A percentile compares a stretch with the other conserved stretches of the same genome.
These are phyloP conservation scores for Serilophus lunatus DNA, from an alignment of 2,113 vertebrate genomes.

Conservation along the genomic window DNA sequence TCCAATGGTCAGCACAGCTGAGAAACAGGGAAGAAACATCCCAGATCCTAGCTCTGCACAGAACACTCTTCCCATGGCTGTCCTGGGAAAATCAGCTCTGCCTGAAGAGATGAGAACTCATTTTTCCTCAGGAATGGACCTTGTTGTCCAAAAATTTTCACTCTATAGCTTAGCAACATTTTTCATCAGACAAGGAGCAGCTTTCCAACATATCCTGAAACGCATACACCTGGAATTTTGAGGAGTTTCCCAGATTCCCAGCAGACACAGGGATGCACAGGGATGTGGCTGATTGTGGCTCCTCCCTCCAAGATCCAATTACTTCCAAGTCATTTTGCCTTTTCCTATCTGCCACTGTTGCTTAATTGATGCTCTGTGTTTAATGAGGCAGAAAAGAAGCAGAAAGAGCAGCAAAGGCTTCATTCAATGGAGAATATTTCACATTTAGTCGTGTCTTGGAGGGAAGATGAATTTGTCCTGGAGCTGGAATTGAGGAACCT, in stretches of 20 bases:
- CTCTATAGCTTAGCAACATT: constrained; percentile 19
- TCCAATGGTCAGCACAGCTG: background rate
- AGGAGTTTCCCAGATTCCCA: background rate
- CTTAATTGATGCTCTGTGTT: background rate
- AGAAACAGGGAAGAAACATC: background rate
- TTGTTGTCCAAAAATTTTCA: background rate
- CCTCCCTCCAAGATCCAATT: background rate
- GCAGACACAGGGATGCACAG: background rate
- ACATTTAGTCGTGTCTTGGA: background rate
- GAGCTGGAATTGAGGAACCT: background rate
- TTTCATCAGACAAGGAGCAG: background rate
- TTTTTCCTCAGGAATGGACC: background rate
- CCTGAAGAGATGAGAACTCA: background rate
- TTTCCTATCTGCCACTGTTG: background rate
- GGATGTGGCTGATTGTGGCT: background rate
- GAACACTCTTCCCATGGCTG: background rate
- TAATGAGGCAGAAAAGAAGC: constrained; percentile 14
- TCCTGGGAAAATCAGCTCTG: background rate
- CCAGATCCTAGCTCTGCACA: background rate
- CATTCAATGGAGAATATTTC: background rate
- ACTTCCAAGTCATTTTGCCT: constrained; percentile 11
- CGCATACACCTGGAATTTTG: background rate
- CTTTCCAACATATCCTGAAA: background rate
- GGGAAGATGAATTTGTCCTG: background rate
- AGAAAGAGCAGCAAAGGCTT: background rate